These are phyloP conservation scores for Charina bottae DNA, from an alignment of 2,113 vertebrate genomes.

Conservation along the genomic window DNA sequence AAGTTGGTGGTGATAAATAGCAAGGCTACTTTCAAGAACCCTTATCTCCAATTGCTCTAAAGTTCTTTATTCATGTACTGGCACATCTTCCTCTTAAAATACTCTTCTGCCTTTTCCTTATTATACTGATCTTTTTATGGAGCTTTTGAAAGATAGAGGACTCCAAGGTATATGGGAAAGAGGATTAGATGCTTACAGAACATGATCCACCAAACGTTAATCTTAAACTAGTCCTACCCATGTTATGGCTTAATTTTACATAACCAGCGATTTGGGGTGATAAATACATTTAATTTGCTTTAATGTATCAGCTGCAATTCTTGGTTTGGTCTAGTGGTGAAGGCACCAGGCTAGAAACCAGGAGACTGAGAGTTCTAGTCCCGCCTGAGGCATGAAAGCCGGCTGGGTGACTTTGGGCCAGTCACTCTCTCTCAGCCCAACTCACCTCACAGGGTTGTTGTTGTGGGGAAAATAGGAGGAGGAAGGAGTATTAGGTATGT, in stretches of 20 bases:
- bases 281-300: neutral
- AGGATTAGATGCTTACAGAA: neutral
- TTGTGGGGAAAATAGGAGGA: too few species aligned
- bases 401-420: too few species aligned
- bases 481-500: too few species aligned
- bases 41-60: neutral
- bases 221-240: neutral
- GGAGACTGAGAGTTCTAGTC: too few species aligned
- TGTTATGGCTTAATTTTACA: neutral
- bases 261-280: neutral
- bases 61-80: neutral
- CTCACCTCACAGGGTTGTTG: too few species aligned
- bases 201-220: neutral
- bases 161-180: neutral
- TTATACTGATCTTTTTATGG: neutral
- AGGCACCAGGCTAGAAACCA: too few species aligned
- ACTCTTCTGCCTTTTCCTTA: neutral
- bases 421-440: too few species aligned
- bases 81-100: neutral
- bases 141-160: neutral
- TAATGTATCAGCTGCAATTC: neutral
- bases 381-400: neutral
- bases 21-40: neutral
- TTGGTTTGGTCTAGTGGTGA: neutral
- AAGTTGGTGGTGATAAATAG: neutral